Conservation (phyloP, 2,888 invertebrate species). For the Hydriomena furcata region DNA sequence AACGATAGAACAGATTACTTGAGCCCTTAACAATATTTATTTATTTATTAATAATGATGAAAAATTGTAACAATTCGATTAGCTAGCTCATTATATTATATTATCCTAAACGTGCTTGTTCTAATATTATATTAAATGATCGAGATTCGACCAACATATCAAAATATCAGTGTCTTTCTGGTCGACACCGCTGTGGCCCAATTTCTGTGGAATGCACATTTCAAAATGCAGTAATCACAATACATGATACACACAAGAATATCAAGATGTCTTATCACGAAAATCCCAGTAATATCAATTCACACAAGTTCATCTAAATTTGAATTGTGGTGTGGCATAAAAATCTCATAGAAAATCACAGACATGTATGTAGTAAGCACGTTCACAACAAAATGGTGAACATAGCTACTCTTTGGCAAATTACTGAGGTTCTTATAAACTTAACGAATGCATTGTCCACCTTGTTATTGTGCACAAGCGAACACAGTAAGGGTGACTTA, state of each 20-base stretch:
- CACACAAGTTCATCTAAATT: constrained; percentile 20
- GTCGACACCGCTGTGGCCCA: constrained; percentile 15
- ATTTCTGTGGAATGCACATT: constrained; percentile 31
- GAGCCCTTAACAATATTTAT: too few species aligned
- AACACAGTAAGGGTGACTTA: constrained; percentile 65
- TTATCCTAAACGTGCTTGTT: constrained; percentile 11
- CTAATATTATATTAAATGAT: constrained; percentile 1
- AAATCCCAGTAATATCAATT: constrained; percentile 13
- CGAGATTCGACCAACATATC: constrained; percentile 1
- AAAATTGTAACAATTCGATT: background rate
- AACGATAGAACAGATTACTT: too few species aligned
- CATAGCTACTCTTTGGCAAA: background rate
- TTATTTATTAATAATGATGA: too few species aligned
- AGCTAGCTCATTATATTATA: background rate
- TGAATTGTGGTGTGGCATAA: constrained; percentile 14
- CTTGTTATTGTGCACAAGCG: constrained; percentile 14
- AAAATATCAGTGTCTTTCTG: constrained; percentile 1
- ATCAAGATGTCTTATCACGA: constrained; percentile 16
- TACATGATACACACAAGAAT: constrained; percentile 21
- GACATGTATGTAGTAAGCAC: constrained; percentile 1
- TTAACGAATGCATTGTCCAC: background rate
- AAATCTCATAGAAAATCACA: constrained; percentile 16
- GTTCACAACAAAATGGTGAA: constrained; percentile 8
- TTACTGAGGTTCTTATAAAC: background rate
- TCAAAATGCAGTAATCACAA: constrained; percentile 24